phyloP scores from a whole-genome alignment of 2,888 invertebrate species.

The Parnassius orleans region DNA sequence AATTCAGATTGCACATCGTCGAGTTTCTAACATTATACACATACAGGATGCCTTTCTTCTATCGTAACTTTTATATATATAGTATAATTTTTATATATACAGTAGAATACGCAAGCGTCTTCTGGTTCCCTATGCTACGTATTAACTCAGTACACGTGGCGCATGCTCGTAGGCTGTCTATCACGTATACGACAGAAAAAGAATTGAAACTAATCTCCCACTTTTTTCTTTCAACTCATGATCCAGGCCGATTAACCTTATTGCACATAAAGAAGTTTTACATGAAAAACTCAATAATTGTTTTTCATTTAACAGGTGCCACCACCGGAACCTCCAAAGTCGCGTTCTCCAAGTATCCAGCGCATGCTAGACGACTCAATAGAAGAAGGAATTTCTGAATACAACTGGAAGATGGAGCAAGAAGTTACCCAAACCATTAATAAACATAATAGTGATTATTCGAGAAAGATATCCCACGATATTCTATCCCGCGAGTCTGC shows the following conservation, averaged over 20 bases:
- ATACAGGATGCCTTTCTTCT: too few relatives aligned
- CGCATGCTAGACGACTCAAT: slow-evolving; percentile 70
- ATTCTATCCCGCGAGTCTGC: slow-evolving; percentile 90
- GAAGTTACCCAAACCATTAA: slow-evolving; percentile 48
- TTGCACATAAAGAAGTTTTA: background rate
- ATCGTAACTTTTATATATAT: too few relatives aligned
- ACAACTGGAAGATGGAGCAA: slow-evolving; percentile 71
- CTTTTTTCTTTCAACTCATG: too few relatives aligned
- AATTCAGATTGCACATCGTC: too few relatives aligned
- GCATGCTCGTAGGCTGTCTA: background rate
- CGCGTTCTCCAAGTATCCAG: slow-evolving; percentile 72
- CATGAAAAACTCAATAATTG: background rate
- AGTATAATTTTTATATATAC: too few relatives aligned
- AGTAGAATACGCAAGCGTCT: too few relatives aligned
- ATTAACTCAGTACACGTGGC: background rate
- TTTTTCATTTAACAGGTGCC: slow-evolving; percentile 68
- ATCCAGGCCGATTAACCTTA: too few relatives aligned
- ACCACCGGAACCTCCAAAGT: slow-evolving; percentile 85
- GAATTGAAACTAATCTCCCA: background rate
- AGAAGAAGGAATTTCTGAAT: slow-evolving; percentile 66
- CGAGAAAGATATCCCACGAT: slow-evolving; percentile 88
- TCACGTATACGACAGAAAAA: background rate
- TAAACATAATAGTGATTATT: slow-evolving; percentile 56
- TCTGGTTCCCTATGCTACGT: background rate
- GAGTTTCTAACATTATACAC: too few relatives aligned